Evolutionary conservation across 2,113 vertebrate genomes (phyloP).

Genomic region (Crotalus horridus): DNA sequence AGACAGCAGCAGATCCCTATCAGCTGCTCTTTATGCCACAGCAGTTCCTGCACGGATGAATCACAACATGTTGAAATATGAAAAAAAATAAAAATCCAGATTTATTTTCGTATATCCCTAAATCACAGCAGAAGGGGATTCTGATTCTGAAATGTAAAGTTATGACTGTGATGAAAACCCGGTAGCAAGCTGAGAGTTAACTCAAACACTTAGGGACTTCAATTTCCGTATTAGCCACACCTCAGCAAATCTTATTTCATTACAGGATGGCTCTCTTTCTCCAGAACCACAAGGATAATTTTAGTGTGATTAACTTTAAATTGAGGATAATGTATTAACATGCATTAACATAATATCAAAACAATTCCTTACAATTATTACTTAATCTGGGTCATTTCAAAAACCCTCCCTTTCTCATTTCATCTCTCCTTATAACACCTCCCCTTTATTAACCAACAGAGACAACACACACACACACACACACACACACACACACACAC

Average conservation of each 20-base stretch:
- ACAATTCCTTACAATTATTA: conserved; percentile 70
- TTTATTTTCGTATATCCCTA: not conserved
- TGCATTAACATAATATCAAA: conserved; percentile 72
- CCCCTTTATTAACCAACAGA: conserved; percentile 53
- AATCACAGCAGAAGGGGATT: not conserved
- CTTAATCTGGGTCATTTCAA: conserved; percentile 62
- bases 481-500: conserved; percentile 16
- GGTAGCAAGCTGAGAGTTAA: not conserved
- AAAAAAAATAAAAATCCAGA: not conserved
- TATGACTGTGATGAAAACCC: not conserved
- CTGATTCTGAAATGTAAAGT: not conserved
- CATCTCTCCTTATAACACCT: not conserved
- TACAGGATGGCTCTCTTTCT: conserved; percentile 46
- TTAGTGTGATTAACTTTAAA: conserved; percentile 73
- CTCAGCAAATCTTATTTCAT: conserved; percentile 67
- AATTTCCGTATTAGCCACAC: conserved; percentile 66
- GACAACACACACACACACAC: conserved; percentile 31
- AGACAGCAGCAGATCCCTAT: not conserved
- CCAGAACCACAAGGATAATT: conserved; percentile 60
- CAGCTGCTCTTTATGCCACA: not conserved
- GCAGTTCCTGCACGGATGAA: not conserved
- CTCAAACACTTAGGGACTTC: not conserved
- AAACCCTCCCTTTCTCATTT: conserved; percentile 21
- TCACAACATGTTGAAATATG: not conserved
- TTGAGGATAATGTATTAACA: conserved; percentile 61